Base-by-base conservation (phyloP, 2,888 invertebrate genomes). In the Drosophila quinaria region DNA sequence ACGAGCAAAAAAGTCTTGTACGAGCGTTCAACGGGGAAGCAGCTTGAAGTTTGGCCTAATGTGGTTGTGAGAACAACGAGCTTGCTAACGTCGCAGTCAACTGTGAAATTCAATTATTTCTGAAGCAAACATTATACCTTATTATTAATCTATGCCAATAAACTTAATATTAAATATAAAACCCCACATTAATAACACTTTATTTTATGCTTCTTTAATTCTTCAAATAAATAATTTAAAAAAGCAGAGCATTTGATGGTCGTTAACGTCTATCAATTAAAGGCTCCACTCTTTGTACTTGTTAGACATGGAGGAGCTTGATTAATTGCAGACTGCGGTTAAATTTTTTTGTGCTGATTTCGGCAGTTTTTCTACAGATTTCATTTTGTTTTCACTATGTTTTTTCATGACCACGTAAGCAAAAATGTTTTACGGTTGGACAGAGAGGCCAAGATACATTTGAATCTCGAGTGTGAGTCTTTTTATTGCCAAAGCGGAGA, bases 311-410 rank as follows among this genome's bases (percentile, higher is more conserved):
- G 70, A 72, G 44, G 62, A 66, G 33, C 87, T 87, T 86, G 80
- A 86, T 87, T 87, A 86, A 86, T 86, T 87, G 82, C 80, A 65
- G 71, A 80, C 80, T 76, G 75, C 29, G 78, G 82, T 78, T 79
- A 80, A 76, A 72, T 63, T 70, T 65, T 60, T 52, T 82, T 74
- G 39, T 74, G 78, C 80, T 85, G 81, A 80, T 86, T 79, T 85
- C 71, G 72, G 66, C 70, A 80, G 60, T 78, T 76, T 78, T 67
- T 62, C 55, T 66, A 39, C 61, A 60, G 63, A 64, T 71, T 71
- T 60, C 37, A 22, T 51, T 56, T 64, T 44, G 17, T 46, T 22
- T 4, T 49, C 59, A 55, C 58, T 75, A 61, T 77, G 63, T 77
- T 59, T 69, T 50, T 70, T 56, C 73, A 68, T 67, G 77, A 51